Evolutionary conservation across 64 coral and sea anemone genomes (phyloP).

Genomic region (Catalaphyllia jardinei): DNA sequence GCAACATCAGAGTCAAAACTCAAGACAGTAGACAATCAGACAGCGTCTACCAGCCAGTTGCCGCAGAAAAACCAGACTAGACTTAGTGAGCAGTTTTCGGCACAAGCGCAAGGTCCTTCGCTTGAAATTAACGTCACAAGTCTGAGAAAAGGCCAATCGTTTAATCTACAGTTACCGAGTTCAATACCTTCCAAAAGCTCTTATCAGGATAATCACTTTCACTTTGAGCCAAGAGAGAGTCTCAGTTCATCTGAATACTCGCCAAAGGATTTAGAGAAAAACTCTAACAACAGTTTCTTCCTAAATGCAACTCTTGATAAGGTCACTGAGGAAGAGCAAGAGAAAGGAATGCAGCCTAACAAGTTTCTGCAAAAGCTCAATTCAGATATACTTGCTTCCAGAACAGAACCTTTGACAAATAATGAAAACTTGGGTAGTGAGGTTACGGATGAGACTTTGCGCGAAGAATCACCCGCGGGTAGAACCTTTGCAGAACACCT

Average conservation of each 20-base stretch:
- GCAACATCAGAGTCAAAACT: background rate
- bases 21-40: background rate
- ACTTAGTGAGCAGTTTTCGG: background rate
- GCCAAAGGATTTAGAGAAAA: background rate
- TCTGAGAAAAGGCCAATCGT: conserved; percentile 13
- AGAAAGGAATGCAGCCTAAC: background rate
- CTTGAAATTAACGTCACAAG: conserved; percentile 16
- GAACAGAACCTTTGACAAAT: background rate
- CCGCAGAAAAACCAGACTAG: background rate
- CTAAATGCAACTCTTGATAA: background rate
- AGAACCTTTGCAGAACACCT: conserved; percentile 16
- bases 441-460: background rate
- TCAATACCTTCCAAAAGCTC: background rate
- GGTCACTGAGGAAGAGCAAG: background rate
- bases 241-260: background rate
- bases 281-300: background rate
- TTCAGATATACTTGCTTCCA: conserved; percentile 7
- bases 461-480: conserved; percentile 17
- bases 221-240: background rate
- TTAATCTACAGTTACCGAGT: conserved; percentile 8
- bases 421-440: background rate
- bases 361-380: conserved; percentile 16
- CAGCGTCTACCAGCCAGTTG: background rate
- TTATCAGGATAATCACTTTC: conserved; percentile 16
- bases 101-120: background rate